A percentile compares a stretch with the other conserved stretches of the same genome.
phyloP scores from a whole-genome alignment of 2,888 invertebrate species.

The Mechanitis mazaeus region DNA sequence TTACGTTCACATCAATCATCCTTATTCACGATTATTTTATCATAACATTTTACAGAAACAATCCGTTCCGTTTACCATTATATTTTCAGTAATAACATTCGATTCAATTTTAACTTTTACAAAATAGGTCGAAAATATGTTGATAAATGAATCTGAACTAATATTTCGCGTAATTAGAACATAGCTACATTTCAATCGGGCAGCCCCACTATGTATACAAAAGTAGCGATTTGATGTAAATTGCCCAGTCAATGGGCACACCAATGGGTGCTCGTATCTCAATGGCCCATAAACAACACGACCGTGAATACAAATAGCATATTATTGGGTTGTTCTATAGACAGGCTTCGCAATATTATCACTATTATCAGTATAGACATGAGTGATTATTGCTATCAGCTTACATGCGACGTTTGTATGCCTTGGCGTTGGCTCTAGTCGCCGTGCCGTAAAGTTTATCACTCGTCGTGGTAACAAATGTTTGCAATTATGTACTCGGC shows the following conservation, averaged over 20 bases:
- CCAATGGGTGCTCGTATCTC: conserved; percentile 53
- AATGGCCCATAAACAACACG: conserved; percentile 71
- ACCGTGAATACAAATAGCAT: conserved; percentile 73
- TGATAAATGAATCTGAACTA: conserved; percentile 15
- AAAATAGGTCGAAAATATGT: conserved; percentile 9
- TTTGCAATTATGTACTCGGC: conserved; percentile 32
- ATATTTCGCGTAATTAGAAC: conserved; percentile 46
- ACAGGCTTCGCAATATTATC: conserved; percentile 42
- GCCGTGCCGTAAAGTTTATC: conserved; percentile 33
- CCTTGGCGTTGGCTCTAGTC: conserved; percentile 35
- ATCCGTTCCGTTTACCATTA: too few relatives aligned
- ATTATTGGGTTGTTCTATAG: conserved; percentile 57
- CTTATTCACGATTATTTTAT: too few relatives aligned
- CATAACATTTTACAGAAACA: too few relatives aligned
- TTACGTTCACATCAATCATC: too few relatives aligned
- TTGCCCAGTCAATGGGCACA: conserved; percentile 57
- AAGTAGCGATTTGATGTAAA: conserved; percentile 65
- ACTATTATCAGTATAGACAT: conserved; percentile 53
- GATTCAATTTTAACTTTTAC: conserved; percentile 5
- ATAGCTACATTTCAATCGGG: conserved; percentile 40
- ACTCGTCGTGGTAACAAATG: conserved; percentile 30
- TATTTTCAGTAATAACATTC: too few relatives aligned
- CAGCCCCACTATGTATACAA: conserved; percentile 45
- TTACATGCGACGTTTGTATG: conserved; percentile 45
- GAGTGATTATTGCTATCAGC: conserved; percentile 45